These are phyloP conservation scores for Anthophora plumipes DNA, from an alignment of 2,888 invertebrate genomes.

Conservation along the genomic window DNA sequence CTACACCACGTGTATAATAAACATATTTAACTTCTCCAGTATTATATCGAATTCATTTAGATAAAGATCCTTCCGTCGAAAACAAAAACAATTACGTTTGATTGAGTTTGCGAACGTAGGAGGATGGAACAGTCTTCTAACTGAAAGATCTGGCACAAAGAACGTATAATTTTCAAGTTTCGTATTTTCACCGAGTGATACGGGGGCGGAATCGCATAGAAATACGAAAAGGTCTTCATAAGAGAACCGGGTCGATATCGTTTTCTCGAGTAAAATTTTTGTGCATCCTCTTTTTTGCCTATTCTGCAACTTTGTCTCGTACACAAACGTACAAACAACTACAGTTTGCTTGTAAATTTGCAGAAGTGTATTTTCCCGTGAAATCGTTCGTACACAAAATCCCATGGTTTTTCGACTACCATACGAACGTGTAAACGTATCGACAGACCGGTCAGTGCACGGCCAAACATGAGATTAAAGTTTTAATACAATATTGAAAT, in stretches of 20 bases:
- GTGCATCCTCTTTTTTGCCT: background rate
- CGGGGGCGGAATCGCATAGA: background rate
- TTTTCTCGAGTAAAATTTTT: constrained; percentile 19
- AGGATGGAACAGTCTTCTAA: constrained; percentile 7
- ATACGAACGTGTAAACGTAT: too few species aligned
- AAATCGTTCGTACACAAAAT: too few species aligned
- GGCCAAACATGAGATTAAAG: constrained; percentile 1
- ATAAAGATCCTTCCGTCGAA: background rate
- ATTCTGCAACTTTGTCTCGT: background rate
- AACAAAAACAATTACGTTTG: constrained; percentile 2
- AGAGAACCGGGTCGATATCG: constrained; percentile 45
- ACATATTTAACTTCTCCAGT: background rate
- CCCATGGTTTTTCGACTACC: too few species aligned
- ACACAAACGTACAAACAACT: background rate
- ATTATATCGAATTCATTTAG: background rate
- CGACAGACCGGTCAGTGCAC: too few species aligned
- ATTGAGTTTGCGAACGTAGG: background rate
- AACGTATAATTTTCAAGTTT: constrained; percentile 37
- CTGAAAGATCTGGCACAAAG: background rate
- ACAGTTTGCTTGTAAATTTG: background rate
- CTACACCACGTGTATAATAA: background rate
- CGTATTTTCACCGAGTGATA: constrained; percentile 13
- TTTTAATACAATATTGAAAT: background rate
- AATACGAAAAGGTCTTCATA: constrained; percentile 31
- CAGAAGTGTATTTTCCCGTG: background rate